Evolutionary conservation across 2,113 vertebrate species (phyloP).

Genomic region (Bothrops jararaca): DNA sequence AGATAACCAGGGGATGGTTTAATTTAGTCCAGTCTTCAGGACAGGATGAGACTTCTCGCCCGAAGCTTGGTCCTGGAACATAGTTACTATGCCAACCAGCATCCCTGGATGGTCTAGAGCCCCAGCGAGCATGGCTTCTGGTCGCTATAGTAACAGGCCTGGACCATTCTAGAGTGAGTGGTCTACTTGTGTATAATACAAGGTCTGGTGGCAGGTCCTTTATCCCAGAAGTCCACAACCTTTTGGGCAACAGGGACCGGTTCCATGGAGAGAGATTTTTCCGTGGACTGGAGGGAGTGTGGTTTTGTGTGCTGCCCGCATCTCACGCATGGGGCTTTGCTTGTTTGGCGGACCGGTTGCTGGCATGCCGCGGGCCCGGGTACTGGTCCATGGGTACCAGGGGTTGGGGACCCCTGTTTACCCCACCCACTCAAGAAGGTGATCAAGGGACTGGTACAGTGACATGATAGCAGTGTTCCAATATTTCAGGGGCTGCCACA

Average conservation of each 20-base stretch:
- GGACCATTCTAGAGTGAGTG: not conserved
- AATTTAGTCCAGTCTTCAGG: not conserved
- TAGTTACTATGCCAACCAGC: not conserved
- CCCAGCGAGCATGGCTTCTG: not conserved
- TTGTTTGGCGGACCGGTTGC: no score
- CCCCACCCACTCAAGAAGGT: accelerated
- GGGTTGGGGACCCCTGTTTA: not conserved
- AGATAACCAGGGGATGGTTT: not conserved
- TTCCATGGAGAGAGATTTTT: no score
- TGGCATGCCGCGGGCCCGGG: no score
- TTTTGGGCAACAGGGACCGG: no score
- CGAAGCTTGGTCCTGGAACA: not conserved
- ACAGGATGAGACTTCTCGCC: not conserved
- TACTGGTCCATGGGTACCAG: no score
- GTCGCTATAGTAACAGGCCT: conserved; percentile 4
- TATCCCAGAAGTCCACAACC: no score
- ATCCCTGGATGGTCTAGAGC: not conserved
- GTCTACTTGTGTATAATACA: not conserved
- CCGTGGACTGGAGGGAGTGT: no score
- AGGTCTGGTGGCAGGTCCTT: not conserved
- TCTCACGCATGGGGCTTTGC: no score
- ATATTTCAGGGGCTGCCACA: accelerated
- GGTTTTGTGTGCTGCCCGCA: no score
- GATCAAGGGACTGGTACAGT: accelerated
- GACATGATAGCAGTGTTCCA: no score